Percentiles rank a stretch among this genome's conserved stretches.
These are phyloP conservation scores for Tipula unca DNA, from an alignment of 2,888 invertebrate genomes.

Conservation along the genomic window DNA sequence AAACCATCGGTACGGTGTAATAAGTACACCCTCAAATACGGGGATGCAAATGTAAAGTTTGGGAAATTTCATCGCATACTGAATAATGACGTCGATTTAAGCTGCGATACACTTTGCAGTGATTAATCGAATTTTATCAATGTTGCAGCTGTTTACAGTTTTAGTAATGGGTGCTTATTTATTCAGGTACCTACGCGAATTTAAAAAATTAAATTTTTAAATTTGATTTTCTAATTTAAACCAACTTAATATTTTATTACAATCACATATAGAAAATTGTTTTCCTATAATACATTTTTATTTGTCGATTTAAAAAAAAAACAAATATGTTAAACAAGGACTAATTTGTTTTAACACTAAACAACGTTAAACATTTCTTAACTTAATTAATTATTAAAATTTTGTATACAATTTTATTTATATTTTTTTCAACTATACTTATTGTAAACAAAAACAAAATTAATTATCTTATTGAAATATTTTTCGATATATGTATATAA, in stretches of 20 bases:
- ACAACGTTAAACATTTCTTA: background rate
- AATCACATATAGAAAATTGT: background rate
- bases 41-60: too few species aligned
- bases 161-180: too few species aligned
- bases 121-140: too few species aligned
- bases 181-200: too few species aligned
- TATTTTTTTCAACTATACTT: background rate
- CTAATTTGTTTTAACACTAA: background rate
- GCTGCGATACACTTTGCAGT: too few species aligned
- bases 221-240: background rate
- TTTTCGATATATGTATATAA: background rate
- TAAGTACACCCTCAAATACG: too few species aligned
- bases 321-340: background rate
- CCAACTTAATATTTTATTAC: background rate
- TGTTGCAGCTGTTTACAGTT: too few species aligned
- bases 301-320: background rate
- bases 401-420: background rate
- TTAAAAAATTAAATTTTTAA: background rate
- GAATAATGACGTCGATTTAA: too few species aligned
- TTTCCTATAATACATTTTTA: background rate
- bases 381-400: background rate
- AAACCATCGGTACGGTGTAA: too few species aligned
- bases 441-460: background rate
- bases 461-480: background rate
- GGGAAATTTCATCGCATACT: too few species aligned